Percentiles rank a stretch among this genome's conserved stretches.
Evolutionary conservation across 2,113 vertebrate species (phyloP).

Genomic region (human): DNA sequence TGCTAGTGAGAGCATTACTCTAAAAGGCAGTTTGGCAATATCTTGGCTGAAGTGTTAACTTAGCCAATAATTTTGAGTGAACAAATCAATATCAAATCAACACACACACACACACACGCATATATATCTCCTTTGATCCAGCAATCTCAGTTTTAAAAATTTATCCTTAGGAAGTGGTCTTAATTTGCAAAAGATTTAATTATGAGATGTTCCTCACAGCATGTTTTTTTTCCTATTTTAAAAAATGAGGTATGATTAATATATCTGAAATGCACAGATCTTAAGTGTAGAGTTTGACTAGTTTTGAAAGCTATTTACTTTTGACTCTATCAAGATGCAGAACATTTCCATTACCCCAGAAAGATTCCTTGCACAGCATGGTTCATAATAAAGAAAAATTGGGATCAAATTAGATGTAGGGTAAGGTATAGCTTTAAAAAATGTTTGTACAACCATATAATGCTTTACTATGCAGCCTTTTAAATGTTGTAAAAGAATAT

Average conservation of each 20-base stretch:
- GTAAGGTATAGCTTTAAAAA: background rate
- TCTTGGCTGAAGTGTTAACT: background rate
- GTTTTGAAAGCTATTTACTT: constrained; percentile 16
- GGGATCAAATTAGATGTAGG: background rate
- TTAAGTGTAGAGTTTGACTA: background rate
- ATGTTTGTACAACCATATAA: constrained; percentile 4
- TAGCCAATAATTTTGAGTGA: background rate
- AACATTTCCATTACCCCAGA: background rate
- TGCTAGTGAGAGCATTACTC: background rate
- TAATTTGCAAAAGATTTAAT: background rate
- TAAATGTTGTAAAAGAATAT: constrained; percentile 20
- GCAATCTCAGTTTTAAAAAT: background rate
- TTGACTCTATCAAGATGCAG: background rate
- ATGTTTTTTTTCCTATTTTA: background rate
- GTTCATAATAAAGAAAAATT: constrained; percentile 31
- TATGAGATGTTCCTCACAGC: background rate
- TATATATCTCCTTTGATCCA: background rate
- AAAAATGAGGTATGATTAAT: background rate
- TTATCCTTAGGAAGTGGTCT: constrained; percentile 23
- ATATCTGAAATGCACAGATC: background rate
- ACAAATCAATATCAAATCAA: background rate
- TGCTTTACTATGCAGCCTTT: background rate
- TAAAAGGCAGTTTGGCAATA: background rate
- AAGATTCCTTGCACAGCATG: background rate
- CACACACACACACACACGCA: background rate